A percentile compares a stretch with the other conserved stretches of the same genome.
These are phyloP conservation scores for Thunnus maccoyii DNA, from an alignment of 2,113 vertebrate genomes.

Conservation along the genomic window DNA sequence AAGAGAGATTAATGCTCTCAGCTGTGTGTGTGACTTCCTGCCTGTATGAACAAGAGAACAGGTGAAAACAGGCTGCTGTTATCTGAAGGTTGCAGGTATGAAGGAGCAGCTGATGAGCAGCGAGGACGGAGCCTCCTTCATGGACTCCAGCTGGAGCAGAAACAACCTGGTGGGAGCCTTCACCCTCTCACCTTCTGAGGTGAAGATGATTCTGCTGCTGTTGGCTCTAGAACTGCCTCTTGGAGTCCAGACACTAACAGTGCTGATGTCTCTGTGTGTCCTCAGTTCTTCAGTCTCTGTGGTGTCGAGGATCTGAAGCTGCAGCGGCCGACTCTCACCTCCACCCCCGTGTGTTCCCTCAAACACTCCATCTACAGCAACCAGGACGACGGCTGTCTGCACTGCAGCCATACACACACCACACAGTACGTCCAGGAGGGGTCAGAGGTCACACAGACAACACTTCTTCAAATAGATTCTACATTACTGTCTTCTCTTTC, in stretches of 20 bases:
- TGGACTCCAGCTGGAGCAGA: constrained; percentile 80
- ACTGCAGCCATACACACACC: constrained; percentile 13
- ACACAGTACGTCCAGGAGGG: background rate
- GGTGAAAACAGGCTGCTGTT: background rate
- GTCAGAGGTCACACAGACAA: background rate
- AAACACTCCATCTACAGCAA: constrained; percentile 87
- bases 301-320: constrained; percentile 88
- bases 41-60: no score
- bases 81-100: constrained; percentile 23
- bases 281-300: constrained; percentile 90
- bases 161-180: constrained; percentile 88
- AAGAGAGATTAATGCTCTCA: no score
- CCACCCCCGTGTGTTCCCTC: constrained; percentile 91
- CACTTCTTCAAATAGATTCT: no score
- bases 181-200: constrained; percentile 91
- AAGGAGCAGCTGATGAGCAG: constrained; percentile 28
- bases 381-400: constrained; percentile 64
- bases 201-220: background rate
- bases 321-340: constrained; percentile 90
- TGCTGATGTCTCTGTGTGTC: background rate
- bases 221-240: no score
- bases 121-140: background rate
- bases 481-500: no score
- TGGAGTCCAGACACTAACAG: no score
- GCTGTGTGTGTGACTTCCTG: no score